Base-by-base conservation (phyloP, 2,797 vertebrate species). In the Epinephelus coioides region DNA sequence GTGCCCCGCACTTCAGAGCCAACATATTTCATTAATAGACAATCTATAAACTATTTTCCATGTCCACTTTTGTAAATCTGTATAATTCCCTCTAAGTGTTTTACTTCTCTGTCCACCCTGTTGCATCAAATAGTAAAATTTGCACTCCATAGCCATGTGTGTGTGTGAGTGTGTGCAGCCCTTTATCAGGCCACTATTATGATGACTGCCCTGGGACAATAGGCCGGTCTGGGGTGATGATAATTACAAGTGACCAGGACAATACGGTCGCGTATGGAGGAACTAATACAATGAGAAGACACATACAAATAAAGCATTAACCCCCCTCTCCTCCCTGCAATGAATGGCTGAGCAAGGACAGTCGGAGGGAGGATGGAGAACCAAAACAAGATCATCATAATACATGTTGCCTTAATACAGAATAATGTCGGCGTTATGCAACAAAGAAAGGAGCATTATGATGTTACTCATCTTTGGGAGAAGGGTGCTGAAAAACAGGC, bases 241-340 rank as follows among this genome's bases (percentile, higher is more conserved):
- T 95, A 93, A 95, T 95, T 92, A 86, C 85, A 95, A 93, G 89
- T 94, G 95, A 95, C 92, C 72, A 91, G 79, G 86, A 94, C 93
- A 95, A 92, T 94, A 92, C 59, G 86, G 90, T 89, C 69, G 82
- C 85, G 80, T 93, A 92, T 90, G 90, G 89, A 92, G 85, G 91
- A 92, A 91, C 89, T 92, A 92, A 91, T 86, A 92, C 92, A 94
- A 94, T 91, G 88, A 89, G 86, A 91, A 92, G 87, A 93, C 89
- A 93, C 86, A 88, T 88, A 92, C 86, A 92, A 91, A 93, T 92
- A 91, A 93, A 91, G 90, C 84, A 82, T 65, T 65, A 61, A 18
- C 44, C 54, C 71, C 79, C 78, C 63, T 17, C 55, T 25, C 25
- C 56, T 47, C 51, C 10, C 40, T 69, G 62, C 40, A 78, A 63